These are phyloP conservation scores for Agonopterix alstromeriana DNA, from an alignment of 2,888 invertebrate species.

Conservation along the genomic window DNA sequence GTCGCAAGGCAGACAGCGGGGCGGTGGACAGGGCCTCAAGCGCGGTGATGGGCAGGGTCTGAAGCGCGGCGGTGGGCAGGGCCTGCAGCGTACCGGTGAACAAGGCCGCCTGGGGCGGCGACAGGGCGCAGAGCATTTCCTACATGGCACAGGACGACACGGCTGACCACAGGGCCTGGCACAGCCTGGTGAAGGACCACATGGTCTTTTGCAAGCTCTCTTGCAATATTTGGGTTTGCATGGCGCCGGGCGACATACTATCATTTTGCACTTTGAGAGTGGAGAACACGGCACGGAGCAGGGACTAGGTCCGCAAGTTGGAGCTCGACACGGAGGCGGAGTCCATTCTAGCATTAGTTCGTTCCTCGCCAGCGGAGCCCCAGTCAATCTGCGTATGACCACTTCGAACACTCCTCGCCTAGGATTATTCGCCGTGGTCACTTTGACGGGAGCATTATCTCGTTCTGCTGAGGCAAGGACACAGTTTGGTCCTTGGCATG, in stretches of 20 bases:
- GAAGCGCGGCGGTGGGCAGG: constrained; percentile 12
- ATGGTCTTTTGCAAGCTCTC: constrained; percentile 24
- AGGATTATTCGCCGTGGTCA: constrained; percentile 49
- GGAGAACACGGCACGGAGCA: constrained; percentile 22
- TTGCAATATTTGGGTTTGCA: constrained; percentile 33
- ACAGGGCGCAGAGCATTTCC: constrained; percentile 12
- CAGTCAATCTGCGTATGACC: constrained; percentile 53
- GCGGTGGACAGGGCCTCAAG: too few species aligned
- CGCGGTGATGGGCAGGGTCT: constrained; percentile 11
- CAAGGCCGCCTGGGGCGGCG: constrained; percentile 7
- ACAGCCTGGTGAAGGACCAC: constrained; percentile 15
- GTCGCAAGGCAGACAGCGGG: constrained; percentile 11
- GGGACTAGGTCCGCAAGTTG: constrained; percentile 28
- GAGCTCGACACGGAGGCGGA: constrained; percentile 45
- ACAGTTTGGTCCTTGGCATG: constrained; percentile 57
- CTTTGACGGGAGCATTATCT: constrained; percentile 47
- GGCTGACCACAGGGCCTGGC: constrained; percentile 18
- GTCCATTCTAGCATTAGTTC: constrained; percentile 69
- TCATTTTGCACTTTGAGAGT: constrained; percentile 42
- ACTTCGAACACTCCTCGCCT: constrained; percentile 65
- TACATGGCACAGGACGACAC: constrained; percentile 11
- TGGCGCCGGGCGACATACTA: constrained; percentile 34
- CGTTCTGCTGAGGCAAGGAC: constrained; percentile 29
- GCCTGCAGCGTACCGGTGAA: constrained; percentile 9
- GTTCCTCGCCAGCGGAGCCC: constrained; percentile 59